Evolutionary conservation across 2,888 invertebrate genomes (phyloP).

Genomic region (Drosophila tanythrix): DNA sequence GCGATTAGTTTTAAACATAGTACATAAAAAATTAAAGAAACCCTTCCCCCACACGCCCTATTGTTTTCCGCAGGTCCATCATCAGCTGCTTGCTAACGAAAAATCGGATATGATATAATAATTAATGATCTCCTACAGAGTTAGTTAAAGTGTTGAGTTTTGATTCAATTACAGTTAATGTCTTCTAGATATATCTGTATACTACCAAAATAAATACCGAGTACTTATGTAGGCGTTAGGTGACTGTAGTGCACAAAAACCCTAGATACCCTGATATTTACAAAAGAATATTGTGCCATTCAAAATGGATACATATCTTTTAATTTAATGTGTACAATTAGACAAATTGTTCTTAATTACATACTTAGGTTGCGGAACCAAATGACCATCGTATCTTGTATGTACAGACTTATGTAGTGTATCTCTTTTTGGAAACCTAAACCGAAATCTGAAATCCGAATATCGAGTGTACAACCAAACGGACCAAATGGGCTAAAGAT

Average conservation of each 20-base stretch:
- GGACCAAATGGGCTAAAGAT: conserved; percentile 66
- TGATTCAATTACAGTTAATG: conserved; percentile 8
- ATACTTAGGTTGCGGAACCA: conserved; percentile 73
- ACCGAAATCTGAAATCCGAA: conserved; percentile 18
- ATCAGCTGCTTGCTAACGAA: conserved; percentile 7
- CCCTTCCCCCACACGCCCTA: too few relatives aligned
- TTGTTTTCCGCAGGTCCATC: conserved; percentile 1
- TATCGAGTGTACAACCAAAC: conserved; percentile 31
- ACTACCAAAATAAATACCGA: conserved; percentile 8
- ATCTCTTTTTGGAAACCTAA: conserved; percentile 29
- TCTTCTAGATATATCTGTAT: conserved; percentile 19
- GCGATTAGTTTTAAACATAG: conserved; percentile 30
- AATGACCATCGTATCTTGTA: conserved; percentile 48
- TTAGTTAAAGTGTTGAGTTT: conserved; percentile 18
- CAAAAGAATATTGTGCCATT: conserved; percentile 62
- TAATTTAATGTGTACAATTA: conserved; percentile 42
- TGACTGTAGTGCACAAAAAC: conserved; percentile 30
- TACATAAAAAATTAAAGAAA: neutral
- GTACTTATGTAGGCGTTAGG: conserved; percentile 25
- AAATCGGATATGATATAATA: conserved; percentile 7
- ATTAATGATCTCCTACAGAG: neutral
- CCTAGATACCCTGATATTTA: conserved; percentile 33
- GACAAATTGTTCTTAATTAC: conserved; percentile 36
- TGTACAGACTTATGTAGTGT: conserved; percentile 42
- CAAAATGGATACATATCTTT: conserved; percentile 72